These are phyloP conservation scores for Scolanthus callimorphus DNA, from an alignment of 92 coral and sea anemone species.

Conservation along the genomic window DNA sequence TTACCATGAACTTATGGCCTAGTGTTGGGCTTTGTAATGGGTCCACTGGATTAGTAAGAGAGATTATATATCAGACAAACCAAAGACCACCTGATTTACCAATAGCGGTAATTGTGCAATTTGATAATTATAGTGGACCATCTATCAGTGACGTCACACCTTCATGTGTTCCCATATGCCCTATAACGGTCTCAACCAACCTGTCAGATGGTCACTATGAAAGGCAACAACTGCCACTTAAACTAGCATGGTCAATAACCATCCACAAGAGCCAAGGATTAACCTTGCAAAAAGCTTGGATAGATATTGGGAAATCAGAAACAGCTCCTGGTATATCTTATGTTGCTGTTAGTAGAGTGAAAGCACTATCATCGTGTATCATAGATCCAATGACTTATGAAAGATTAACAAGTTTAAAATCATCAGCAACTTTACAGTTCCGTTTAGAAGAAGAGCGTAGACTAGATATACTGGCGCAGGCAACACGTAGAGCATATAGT, in stretches of 20 bases:
- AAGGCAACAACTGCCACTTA: conserved; percentile 44
- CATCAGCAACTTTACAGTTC: conserved; percentile 20
- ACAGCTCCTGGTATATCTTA: conserved; percentile 43
- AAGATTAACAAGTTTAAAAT: conserved; percentile 17
- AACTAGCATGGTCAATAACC: conserved; percentile 32
- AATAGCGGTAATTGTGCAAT: conserved; percentile 50
- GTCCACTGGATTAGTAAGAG: conserved; percentile 26
- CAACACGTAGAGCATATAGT: conserved; percentile 15
- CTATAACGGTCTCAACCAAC: conserved; percentile 35
- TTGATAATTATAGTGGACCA: conserved; percentile 56
- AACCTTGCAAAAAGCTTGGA: conserved; percentile 49
- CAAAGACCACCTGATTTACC: conserved; percentile 55
- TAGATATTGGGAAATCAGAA: conserved; percentile 21
- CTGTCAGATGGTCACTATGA: conserved; percentile 2
- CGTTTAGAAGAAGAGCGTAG: conserved; percentile 28
- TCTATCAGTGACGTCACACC: conserved; percentile 32
- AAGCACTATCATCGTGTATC: conserved; percentile 17
- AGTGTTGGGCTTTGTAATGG: conserved; percentile 51
- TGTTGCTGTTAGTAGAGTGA: conserved; percentile 35
- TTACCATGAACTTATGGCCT: conserved; percentile 46
- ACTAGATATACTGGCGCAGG: conserved; percentile 12
- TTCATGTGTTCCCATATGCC: conserved; percentile 58
- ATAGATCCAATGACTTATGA: conserved; percentile 34
- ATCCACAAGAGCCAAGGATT: conserved; percentile 26
- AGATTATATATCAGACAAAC: conserved; percentile 28